Base-by-base conservation (phyloP, 2,888 invertebrate genomes). In the Augiades crinisus region DNA sequence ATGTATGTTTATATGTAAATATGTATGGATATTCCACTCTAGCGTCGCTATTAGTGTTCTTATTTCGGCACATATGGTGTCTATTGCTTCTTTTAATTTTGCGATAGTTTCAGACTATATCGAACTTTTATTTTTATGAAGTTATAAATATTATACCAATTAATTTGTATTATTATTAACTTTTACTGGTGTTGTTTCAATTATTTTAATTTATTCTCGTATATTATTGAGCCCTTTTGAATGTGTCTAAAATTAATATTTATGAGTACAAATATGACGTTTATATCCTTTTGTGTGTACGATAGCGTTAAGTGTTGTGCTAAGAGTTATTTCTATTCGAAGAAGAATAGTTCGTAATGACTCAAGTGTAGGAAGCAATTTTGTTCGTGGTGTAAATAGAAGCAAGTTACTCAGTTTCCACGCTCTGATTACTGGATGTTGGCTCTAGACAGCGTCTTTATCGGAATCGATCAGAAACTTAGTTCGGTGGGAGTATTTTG, bases 371-470 rank as follows among this genome's bases (percentile, higher is more conserved):
- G 64, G 75, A 70, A 63, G 63, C 65, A 70, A 64, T 72, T 67
- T 78, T 65, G 67, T 64, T 61, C 67, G 68, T 60, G 61, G 60
- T 58, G 64, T 61, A 67, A 67, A 68, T 63, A 71, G 69, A 69
- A 77, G 75, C 82, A 76, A 76, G 72, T 78, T 78, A 81, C 77
- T 75, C 85, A 86, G 87, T 83, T 88, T 85, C 85, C 87, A 89
- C 89, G 89, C 87, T 89, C 89, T 89, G 85, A 87, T 89, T 85
- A 85, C 71, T 88, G 89, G 89, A 86, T 89, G 86, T 89, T 89
- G 89, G 84, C 89, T 87, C 85, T 81, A 86, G 85, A 84, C 83
- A 78, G 74, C 78, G 78, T 84, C 86, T 85, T 81, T 88, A 87
- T 87, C 85, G 82, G 74, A 73, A 75, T 72, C 73, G 78, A 89